Evolutionary conservation across 2,113 vertebrate genomes (phyloP), one percentile per base, ranked within the genome.

Genomic region (Pangasianodon hypophthalmus): DNA sequence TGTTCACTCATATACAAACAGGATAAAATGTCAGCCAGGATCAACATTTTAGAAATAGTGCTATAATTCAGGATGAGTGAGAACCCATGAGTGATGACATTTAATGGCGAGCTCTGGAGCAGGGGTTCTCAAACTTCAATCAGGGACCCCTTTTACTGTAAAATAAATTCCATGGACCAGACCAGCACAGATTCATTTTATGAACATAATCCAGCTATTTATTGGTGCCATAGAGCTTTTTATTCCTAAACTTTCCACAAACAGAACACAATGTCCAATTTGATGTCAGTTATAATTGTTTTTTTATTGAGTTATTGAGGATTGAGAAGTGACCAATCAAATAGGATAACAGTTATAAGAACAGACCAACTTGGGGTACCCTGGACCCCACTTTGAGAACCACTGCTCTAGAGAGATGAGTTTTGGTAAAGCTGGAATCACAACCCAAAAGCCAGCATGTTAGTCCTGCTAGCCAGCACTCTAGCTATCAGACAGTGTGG

Each of bases 31-130:
- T 73, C 32, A 73, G 69, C 32, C 1, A 37, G 32, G 4, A 73
- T n/a, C 32, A 73, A 88, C 52, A 79, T 90, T 89, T 91, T 60
- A n/a, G 56, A 62, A 29, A 81, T 87, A 71, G 71, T 41, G 44
- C 32, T 73, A 89, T 81, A 75, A 18, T 46, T 54, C 46, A 54
- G 64, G 18, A 56, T 29, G 16, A 52, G 46, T 13, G 11, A 50
- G 14, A n/a, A 54, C 48, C 7, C 10, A 6, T 50, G 24, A 80
- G 46, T 50, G 77, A 80, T 80, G 46, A 80, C 24, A 13, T 80
- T 26, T 50, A 50, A 48, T 26, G 11, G n/a, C 19, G 2, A 16
- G 67, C 13, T 69, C 67, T 69, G 29, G 8, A n/a, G 62, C 62
- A 10, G 62, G 1, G 6, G n/a, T 14, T 32, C 67, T 69, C 19